Base-by-base conservation (phyloP, 2,113 vertebrate species). In the Entelurus aequoreus region DNA sequence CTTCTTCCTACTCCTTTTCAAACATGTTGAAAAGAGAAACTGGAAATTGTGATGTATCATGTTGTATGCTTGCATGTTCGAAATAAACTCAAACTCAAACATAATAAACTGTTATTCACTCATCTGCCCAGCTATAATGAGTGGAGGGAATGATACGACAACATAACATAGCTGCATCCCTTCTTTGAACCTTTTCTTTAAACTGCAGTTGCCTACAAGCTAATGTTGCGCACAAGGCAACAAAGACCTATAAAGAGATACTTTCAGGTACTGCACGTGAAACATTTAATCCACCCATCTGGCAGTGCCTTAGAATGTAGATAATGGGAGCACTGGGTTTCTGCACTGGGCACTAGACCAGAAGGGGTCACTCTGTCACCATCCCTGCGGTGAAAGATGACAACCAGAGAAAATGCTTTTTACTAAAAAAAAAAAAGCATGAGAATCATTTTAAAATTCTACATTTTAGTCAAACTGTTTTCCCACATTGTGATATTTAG, bases 301-400 rank as follows among this genome's bases (percentile, higher is more conserved):
- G 16, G 55, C 42, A 37, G 46, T 58, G 60, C 10, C 55, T 59
- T 51, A 2, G 49, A 61, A 28, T n/a, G 47, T 5, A 61, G 14
- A 44, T 36, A 36, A 47, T n/a, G 38, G 47, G 52, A 55, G 63
- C n/a, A 16, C 11, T 72, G 75, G 66, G 52, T 44, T 5, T 60
- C 9, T 15, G 37, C 48, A 37, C 61, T 62, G 38, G 76, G 68
- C 68, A 66, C 68, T 74, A 80, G 68, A 83, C 87, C 88, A 87
- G 87, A 87, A 88, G 88, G 79, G 88, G 86, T 87, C 88, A 87
- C 82, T 86, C 72, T 85, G 84, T 63, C 63, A 68, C 83, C 77
- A 73, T 69, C 66, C 28, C 81, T 79, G 60, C 46, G 21, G 37
- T 28, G 21, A 19, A n/a, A 56, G 36, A 36, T 67, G 58, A 62